These are phyloP conservation scores for Oligia fasciuncula DNA, from an alignment of 2,888 invertebrate species.

Conservation along the genomic window DNA sequence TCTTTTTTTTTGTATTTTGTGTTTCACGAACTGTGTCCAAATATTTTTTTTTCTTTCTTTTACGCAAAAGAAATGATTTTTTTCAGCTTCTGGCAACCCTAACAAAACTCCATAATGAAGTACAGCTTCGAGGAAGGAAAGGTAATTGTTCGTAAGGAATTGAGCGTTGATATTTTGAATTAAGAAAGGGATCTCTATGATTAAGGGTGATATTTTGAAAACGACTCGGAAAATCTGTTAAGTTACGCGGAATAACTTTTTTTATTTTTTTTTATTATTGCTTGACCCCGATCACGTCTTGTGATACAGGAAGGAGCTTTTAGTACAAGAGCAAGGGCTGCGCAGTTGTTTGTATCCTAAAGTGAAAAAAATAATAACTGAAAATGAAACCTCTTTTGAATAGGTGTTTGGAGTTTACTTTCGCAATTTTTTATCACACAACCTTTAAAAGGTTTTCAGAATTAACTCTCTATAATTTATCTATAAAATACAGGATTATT, in stretches of 20 bases:
- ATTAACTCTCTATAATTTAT: no score
- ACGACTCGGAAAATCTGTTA: neutral
- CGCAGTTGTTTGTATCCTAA: neutral
- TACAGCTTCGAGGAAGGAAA: constrained; percentile 28
- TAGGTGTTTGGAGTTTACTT: neutral
- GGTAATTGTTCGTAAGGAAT: constrained; percentile 54
- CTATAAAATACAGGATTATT: no score
- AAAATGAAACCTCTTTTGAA: neutral
- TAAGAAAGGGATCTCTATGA: constrained; percentile 10
- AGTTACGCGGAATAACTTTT: neutral
- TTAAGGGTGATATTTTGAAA: constrained; percentile 19
- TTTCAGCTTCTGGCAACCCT: constrained; percentile 39
- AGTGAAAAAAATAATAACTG: neutral
- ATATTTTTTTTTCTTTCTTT: neutral
- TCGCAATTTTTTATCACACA: neutral
- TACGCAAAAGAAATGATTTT: neutral
- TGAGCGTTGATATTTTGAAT: constrained; percentile 44
- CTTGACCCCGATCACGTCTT: neutral
- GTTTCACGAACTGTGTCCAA: no score
- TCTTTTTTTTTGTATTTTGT: no score
- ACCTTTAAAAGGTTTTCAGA: no score
- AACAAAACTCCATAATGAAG: constrained; percentile 42
- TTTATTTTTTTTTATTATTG: no score
- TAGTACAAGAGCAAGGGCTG: neutral
- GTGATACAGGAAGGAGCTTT: no score